A percentile compares a stretch with the other conserved stretches of the same genome.
Conservation (phyloP, 53 echinoderm and acorn worm species). For the Paelopatides confundens region DNA sequence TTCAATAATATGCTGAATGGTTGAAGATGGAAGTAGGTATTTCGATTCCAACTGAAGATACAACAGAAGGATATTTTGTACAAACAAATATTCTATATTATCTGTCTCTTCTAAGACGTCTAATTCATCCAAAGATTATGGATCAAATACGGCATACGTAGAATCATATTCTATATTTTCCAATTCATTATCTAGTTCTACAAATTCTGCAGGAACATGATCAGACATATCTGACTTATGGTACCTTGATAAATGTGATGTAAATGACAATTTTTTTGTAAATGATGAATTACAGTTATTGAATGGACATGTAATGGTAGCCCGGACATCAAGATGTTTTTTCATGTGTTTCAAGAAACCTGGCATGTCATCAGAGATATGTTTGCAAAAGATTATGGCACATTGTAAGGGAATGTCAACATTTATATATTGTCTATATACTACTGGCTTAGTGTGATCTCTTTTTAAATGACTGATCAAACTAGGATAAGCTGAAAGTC, state of each 20-base stretch:
- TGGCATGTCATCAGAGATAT: conserved; percentile 2
- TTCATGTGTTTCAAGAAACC: neutral
- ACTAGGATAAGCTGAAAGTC: conserved; percentile 23
- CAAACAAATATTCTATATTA: neutral
- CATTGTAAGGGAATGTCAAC: conserved; percentile 6
- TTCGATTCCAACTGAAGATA: too few relatives aligned
- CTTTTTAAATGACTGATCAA: conserved; percentile 42
- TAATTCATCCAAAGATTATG: neutral
- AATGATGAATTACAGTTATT: neutral
- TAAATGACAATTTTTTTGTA: too few relatives aligned
- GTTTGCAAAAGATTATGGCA: neutral
- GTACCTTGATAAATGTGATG: too few relatives aligned
- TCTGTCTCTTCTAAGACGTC: neutral
- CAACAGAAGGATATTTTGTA: neutral
- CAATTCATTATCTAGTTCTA: too few relatives aligned
- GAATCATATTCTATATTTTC: too few relatives aligned
- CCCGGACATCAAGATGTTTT: conserved; percentile 20
- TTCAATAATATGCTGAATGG: conserved; percentile 51
- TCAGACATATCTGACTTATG: too few relatives aligned
- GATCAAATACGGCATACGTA: neutral
- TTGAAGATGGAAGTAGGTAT: conserved; percentile 45
- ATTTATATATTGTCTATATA: neutral
- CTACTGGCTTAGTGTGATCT: conserved; percentile 14
- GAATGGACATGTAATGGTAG: conserved; percentile 24
- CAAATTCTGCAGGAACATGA: too few relatives aligned